Conservation (phyloP, 2,888 invertebrate genomes). For the Epirrhoe tristata region DNA sequence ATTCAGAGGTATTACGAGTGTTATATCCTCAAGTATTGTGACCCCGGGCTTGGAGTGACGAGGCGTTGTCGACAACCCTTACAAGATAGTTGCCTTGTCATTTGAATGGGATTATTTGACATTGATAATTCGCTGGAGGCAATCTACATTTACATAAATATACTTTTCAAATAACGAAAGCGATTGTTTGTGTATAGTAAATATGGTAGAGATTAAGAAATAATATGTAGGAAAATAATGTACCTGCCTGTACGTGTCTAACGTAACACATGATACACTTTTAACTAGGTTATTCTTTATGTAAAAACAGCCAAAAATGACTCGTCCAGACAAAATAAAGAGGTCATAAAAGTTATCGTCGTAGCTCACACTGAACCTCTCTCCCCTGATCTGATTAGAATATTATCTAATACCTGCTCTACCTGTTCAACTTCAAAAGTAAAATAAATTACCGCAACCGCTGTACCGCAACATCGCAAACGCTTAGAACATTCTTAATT, state of each 20-base stretch:
- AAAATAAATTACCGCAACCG: conserved; percentile 55
- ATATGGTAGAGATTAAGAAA: no score
- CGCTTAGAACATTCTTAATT: conserved; percentile 77
- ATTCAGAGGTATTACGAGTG: conserved; percentile 42
- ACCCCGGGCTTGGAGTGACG: conserved; percentile 62
- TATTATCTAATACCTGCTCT: conserved; percentile 19
- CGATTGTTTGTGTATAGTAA: no score
- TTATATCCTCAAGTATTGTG: conserved; percentile 58
- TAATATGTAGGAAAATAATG: no score
- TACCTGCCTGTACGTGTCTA: no score
- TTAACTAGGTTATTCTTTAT: no score
- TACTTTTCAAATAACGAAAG: no score
- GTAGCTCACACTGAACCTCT: not conserved
- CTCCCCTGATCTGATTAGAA: not conserved
- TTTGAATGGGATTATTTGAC: conserved; percentile 39
- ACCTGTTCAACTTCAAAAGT: conserved; percentile 43
- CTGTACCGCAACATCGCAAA: conserved; percentile 52
- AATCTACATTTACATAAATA: not conserved
- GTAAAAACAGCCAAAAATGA: no score
- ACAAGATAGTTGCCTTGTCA: conserved; percentile 53
- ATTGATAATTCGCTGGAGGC: conserved; percentile 4
- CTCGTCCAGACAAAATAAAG: no score
- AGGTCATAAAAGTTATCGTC: no score
- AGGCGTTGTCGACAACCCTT: conserved; percentile 64
- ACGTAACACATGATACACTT: no score